Conservation (phyloP, 2,888 invertebrate genomes). For the Leucozona laternaria region DNA sequence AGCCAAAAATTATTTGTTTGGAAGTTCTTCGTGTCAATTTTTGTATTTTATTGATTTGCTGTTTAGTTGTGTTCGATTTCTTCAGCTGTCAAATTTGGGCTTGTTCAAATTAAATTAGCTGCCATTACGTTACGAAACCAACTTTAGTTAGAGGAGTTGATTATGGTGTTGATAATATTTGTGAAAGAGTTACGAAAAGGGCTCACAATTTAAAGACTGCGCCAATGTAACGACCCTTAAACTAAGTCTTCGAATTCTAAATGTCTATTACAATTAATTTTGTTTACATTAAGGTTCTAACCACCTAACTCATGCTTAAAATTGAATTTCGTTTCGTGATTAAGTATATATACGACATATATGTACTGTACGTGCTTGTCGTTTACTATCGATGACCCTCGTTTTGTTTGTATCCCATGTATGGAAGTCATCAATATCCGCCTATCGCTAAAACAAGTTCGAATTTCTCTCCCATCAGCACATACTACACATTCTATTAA, state of each 20-base stretch:
- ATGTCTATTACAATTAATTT: not conserved
- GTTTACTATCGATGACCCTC: constrained; percentile 17
- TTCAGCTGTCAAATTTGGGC: too few relatives aligned
- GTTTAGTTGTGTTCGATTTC: too few relatives aligned
- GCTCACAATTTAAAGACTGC: too few relatives aligned
- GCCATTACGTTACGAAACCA: too few relatives aligned
- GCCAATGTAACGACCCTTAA: not conserved
- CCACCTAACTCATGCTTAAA: not conserved
- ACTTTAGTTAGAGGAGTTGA: too few relatives aligned
- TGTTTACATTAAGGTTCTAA: not conserved
- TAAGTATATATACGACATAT: too few relatives aligned
- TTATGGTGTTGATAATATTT: too few relatives aligned
- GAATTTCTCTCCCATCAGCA: constrained; percentile 29
- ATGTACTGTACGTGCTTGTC: constrained; percentile 34
- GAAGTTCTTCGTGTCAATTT: too few relatives aligned
- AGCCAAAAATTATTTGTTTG: too few relatives aligned
- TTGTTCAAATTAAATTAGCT: too few relatives aligned
- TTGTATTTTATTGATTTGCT: too few relatives aligned
- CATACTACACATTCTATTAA: constrained; percentile 20
- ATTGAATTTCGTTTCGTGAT: constrained; percentile 5
- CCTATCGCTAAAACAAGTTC: constrained; percentile 38
- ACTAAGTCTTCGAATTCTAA: not conserved
- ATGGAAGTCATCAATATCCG: constrained; percentile 38
- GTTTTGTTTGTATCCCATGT: constrained; percentile 7
- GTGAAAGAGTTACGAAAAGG: too few relatives aligned